Base-by-base conservation (phyloP, 2,797 vertebrate species). In the Vultur gryphus region DNA sequence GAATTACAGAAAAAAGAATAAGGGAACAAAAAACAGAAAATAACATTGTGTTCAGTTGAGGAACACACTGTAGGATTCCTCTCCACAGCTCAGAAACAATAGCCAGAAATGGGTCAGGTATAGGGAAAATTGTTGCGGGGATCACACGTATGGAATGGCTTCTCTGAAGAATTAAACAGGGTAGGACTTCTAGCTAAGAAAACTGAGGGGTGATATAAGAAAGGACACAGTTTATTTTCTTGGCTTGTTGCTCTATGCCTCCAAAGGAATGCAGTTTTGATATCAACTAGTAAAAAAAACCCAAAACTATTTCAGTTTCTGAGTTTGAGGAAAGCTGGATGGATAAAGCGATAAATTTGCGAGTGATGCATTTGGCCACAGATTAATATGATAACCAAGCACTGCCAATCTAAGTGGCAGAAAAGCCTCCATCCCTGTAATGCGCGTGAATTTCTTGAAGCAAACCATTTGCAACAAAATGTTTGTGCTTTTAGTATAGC, bases 131-230 rank as follows among this genome's bases (percentile, higher is more conserved):
- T 3, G 2, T 12, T 21, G 39, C 46, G 43, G 9, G 29, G 44
- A 51, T 51, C 13, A 25, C 1, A 1, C 5, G 0, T 5, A 7
- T 2, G 18, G 33, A 57, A 37, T 16, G 51, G 24, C 48, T 52
- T 66, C 48, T 54, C 41, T 49, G 51, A 44, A 59, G 41, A 84
- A 39, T 59, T 55, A 33, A 51, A 39, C 26, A n/a, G 11, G 15
- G 51, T 24, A 39, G 37, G 49, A 21, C 23, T 37, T 54, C 11
- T 6, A 46, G 59, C 35, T 48, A 18, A 58, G 70, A 49, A 58
- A 84, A 44, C 15, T 57, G 29, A 48, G 54, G 21, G 11, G 21
- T 20, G 3, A 8, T 11, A 20, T 2, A 16, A 73, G 54, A 52
- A 88, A 57, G 64, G 28, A n/a, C 31, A 16, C 11, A 33, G 35